Conservation (phyloP, 2,888 invertebrate species). For the Eupithecia abbreviata region DNA sequence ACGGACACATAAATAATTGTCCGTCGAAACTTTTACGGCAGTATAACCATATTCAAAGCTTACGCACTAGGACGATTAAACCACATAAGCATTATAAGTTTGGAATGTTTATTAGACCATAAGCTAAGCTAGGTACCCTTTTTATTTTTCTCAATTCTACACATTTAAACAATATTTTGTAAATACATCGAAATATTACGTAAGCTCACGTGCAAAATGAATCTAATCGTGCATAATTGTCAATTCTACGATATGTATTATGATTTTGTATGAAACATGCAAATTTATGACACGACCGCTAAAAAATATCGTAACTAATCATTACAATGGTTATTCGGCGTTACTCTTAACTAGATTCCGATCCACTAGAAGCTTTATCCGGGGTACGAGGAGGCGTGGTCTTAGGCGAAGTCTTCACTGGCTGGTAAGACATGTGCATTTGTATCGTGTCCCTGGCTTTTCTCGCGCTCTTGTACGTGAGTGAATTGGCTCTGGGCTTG, state of each 20-base stretch:
- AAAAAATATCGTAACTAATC: not conserved
- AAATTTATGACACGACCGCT: not conserved
- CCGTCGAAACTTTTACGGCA: too few species aligned
- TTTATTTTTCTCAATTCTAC: not conserved
- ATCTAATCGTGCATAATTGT: not conserved
- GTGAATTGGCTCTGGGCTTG: slow-evolving; percentile 88
- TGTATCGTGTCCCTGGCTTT: slow-evolving; percentile 87
- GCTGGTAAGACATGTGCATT: slow-evolving; percentile 90
- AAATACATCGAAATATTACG: not conserved
- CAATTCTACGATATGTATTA: not conserved
- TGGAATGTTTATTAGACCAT: not conserved
- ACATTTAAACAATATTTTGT: not conserved
- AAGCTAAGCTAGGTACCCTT: not conserved
- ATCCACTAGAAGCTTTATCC: slow-evolving; percentile 69
- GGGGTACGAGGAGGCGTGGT: slow-evolving; percentile 67
- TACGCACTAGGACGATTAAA: not conserved
- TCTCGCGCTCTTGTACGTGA: slow-evolving; percentile 85
- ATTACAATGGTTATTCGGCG: slow-evolving; percentile 10
- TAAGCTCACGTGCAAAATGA: not conserved
- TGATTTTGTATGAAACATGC: not conserved
- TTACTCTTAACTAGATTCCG: slow-evolving; percentile 70
- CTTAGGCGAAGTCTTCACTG: slow-evolving; percentile 64
- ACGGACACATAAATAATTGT: not conserved
- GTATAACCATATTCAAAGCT: not conserved
- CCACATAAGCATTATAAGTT: not conserved